Evolutionary conservation across 2,888 invertebrate species (phyloP).

Genomic region (Crocallis elinguaria): DNA sequence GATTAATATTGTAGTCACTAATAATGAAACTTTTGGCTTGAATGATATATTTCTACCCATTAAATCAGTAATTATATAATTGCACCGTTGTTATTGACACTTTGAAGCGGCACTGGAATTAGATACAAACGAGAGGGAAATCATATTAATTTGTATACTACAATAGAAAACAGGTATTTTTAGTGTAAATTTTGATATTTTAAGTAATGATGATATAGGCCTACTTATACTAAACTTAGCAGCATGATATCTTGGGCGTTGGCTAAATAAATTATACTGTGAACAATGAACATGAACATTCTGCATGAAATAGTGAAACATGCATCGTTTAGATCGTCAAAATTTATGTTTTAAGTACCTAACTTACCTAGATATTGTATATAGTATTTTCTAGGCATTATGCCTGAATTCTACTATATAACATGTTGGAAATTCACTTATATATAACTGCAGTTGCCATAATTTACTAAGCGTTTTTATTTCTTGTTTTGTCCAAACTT

Average conservation of each 20-base stretch:
- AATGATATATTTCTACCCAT: constrained; percentile 20
- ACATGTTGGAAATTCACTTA: constrained; percentile 35
- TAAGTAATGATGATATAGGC: not conserved
- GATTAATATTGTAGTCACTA: too few relatives aligned
- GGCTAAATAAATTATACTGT: too few relatives aligned
- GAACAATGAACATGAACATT: too few relatives aligned
- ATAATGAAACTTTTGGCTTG: constrained; percentile 18
- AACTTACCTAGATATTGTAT: too few relatives aligned
- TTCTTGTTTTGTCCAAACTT: not conserved
- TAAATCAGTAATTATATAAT: constrained; percentile 6
- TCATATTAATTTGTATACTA: not conserved
- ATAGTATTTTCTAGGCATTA: not conserved
- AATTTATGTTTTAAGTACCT: not conserved
- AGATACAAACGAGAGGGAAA: not conserved
- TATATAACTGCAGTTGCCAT: constrained; percentile 55
- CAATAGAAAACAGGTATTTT: not conserved
- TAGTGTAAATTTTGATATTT: constrained; percentile 17
- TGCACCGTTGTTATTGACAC: constrained; percentile 25
- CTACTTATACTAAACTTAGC: not conserved
- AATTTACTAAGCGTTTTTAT: constrained; percentile 8
- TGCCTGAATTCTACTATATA: not conserved
- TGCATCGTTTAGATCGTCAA: not conserved
- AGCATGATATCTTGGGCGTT: too few relatives aligned
- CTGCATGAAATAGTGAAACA: not conserved
- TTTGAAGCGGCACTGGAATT: constrained; percentile 11